phyloP scores from a whole-genome alignment of 1,140 invertebrate genomes.

The Heliothis virescens region DNA sequence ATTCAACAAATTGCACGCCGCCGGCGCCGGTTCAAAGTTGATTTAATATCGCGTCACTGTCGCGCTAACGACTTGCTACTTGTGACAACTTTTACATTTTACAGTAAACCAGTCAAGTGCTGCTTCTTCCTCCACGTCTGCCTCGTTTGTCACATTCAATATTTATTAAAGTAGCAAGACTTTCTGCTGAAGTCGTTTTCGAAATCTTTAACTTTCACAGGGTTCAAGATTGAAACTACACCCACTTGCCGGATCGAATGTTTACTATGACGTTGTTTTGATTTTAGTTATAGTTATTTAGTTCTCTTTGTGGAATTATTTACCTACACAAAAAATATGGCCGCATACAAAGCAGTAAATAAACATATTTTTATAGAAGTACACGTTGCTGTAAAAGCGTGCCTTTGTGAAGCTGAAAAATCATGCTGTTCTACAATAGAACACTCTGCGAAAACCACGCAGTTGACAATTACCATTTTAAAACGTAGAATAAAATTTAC shows the following conservation, averaged over 20 bases:
- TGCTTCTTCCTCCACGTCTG: background rate
- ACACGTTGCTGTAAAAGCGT: background rate
- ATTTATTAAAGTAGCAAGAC: conserved; percentile 8
- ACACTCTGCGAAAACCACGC: background rate
- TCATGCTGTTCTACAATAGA: background rate
- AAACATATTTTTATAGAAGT: too few relatives aligned
- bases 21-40: conserved; percentile 41
- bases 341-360: too few relatives aligned
- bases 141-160: conserved; percentile 9
- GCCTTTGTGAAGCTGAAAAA: background rate
- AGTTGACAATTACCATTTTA: conserved; percentile 1
- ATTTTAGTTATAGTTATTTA: too few relatives aligned
- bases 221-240: too few relatives aligned
- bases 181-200: background rate
- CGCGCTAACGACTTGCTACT: conserved; percentile 34
- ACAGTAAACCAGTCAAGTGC: background rate
- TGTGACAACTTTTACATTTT: conserved; percentile 23
- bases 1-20: conserved; percentile 45
- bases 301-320: too few relatives aligned
- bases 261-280: too few relatives aligned
- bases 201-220: background rate
- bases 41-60: conserved; percentile 42
- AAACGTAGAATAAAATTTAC: conserved; percentile 26
- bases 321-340: too few relatives aligned
- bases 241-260: too few relatives aligned